A percentile compares a stretch with the other conserved stretches of the same genome.
Evolutionary conservation across 2,797 vertebrate species (phyloP).

Genomic region (Paguma larvata): DNA sequence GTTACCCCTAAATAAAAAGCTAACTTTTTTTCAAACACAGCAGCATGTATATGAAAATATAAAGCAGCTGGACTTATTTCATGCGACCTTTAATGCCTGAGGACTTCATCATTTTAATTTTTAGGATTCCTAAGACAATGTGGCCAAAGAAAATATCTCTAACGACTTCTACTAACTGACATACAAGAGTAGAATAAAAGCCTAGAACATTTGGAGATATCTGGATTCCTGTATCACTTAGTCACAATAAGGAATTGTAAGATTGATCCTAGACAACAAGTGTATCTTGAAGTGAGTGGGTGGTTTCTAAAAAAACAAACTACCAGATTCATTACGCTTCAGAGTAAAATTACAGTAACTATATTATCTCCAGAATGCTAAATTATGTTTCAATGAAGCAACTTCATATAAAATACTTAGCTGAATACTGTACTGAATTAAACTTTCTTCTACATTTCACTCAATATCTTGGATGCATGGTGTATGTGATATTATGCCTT

Average conservation of each 20-base stretch:
- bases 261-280: slow-evolving; percentile 16
- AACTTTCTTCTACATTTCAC: not conserved
- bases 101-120: slow-evolving; percentile 37
- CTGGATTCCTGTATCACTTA: not conserved
- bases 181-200: not conserved
- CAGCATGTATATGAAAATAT: not conserved
- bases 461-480: not conserved
- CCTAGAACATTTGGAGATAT: not conserved
- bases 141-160: not conserved
- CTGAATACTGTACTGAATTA: not conserved
- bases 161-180: slow-evolving; percentile 6
- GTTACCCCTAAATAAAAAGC: not conserved
- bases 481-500: not conserved
- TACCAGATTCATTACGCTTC: slow-evolving; percentile 1
- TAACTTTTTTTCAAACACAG: not conserved
- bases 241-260: not conserved
- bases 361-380: not conserved
- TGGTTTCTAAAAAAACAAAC: not conserved
- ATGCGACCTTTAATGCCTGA: not conserved
- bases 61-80: not conserved
- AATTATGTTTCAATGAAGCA: not conserved
- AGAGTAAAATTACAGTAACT: not conserved
- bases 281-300: not conserved
- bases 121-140: not conserved
- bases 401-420: slow-evolving; percentile 13